Evolutionary conservation across 2,797 vertebrate species (phyloP).

Genomic region (Crocidura indochinensis): DNA sequence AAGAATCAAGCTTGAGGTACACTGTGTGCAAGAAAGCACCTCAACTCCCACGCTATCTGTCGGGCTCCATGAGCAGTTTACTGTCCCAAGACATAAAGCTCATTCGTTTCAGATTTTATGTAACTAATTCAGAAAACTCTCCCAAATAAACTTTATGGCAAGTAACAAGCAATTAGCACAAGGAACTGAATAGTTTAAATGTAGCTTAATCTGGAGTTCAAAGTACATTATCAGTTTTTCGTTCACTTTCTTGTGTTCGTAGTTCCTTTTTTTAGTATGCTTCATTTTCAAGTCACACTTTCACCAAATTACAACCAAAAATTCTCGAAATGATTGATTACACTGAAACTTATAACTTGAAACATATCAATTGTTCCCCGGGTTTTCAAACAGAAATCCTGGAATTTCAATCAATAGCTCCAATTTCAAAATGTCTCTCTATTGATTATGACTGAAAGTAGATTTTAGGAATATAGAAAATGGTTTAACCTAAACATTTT

Average conservation of each 20-base stretch:
- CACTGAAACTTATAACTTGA: background rate
- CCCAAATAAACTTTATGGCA: constrained; percentile 17
- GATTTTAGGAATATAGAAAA: background rate
- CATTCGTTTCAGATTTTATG: constrained; percentile 31
- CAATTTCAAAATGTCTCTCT: background rate
- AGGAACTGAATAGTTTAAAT: constrained; percentile 23
- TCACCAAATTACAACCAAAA: background rate
- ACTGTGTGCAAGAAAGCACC: too few species aligned
- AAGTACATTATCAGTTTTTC: background rate
- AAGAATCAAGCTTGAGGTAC: too few species aligned
- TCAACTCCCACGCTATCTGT: too few species aligned
- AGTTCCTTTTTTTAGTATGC: background rate
- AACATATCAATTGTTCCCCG: background rate
- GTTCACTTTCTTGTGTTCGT: background rate
- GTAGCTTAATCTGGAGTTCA: constrained; percentile 33
- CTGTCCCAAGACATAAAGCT: background rate
- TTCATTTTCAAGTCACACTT: constrained; percentile 13
- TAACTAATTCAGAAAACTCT: constrained; percentile 32
- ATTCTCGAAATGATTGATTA: background rate
- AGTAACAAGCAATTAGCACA: constrained; percentile 11
- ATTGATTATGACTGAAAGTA: background rate
- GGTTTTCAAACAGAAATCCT: constrained; percentile 19
- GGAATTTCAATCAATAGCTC: constrained; percentile 11
- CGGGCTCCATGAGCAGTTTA: too few species aligned
- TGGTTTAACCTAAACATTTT: background rate